Percentiles rank a stretch among this genome's conserved stretches.
Evolutionary conservation across 2,888 invertebrate species (phyloP).

Genomic region (Bruchidius siliquastri): DNA sequence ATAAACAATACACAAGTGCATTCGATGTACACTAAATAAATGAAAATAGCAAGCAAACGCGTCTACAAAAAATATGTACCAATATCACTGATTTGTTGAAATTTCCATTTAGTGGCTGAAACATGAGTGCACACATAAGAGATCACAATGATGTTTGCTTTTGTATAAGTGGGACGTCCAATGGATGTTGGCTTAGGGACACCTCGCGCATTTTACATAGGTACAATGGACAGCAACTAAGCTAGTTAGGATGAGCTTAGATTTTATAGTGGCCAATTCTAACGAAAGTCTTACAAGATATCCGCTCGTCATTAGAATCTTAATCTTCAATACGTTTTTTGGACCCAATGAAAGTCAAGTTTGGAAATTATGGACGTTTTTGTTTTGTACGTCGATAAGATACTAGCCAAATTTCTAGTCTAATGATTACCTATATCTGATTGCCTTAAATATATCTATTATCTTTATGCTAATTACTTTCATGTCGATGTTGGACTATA

Average conservation of each 20-base stretch:
- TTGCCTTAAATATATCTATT: not conserved
- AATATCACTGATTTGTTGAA: constrained; percentile 20
- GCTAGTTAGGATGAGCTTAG: not conserved
- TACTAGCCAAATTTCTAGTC: not conserved
- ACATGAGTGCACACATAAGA: constrained; percentile 38
- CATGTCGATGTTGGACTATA: too few species aligned
- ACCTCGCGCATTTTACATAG: not conserved
- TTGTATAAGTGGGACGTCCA: constrained; percentile 36
- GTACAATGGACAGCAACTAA: not conserved
- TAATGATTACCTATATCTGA: not conserved
- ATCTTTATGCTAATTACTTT: too few species aligned
- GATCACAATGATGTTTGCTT: constrained; percentile 31
- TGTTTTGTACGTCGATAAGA: not conserved
- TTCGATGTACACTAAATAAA: constrained; percentile 48
- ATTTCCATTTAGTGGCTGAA: constrained; percentile 30
- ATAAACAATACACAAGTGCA: constrained; percentile 31
- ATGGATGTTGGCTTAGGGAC: constrained; percentile 22
- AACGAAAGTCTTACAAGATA: not conserved
- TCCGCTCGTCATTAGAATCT: not conserved
- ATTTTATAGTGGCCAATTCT: too few species aligned
- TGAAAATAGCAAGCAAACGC: constrained; percentile 46
- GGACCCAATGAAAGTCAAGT: not conserved
- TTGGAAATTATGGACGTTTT: not conserved
- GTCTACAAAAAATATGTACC: constrained; percentile 46
- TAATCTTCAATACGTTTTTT: too few species aligned